Conservation (phyloP, 2,797 vertebrate species). For the Halcyon leucocephala region DNA sequence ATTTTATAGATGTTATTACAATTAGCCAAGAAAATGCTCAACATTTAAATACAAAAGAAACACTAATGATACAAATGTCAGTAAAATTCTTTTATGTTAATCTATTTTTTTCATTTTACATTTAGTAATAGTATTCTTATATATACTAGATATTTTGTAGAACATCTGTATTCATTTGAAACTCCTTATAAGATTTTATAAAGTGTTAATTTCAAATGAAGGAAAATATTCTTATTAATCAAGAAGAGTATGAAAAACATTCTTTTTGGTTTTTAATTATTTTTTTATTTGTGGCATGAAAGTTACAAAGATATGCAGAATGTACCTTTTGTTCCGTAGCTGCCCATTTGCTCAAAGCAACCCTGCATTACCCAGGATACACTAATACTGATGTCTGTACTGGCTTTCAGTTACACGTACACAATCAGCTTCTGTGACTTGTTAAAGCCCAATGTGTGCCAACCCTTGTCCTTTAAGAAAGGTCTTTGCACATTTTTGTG, state of each 20-base stretch:
- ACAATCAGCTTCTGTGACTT: background rate
- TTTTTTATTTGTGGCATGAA: background rate
- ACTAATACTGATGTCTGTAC: too few species aligned
- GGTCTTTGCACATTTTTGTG: background rate
- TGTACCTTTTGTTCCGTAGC: background rate
- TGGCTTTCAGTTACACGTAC: rapidly evolving
- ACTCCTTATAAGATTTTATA: background rate
- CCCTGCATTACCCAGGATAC: background rate
- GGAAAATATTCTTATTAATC: background rate
- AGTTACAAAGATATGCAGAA: background rate
- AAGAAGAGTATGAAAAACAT: background rate
- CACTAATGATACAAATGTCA: too few species aligned
- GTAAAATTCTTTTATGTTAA: background rate
- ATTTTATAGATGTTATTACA: background rate
- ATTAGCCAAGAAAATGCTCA: background rate
- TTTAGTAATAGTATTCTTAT: background rate
- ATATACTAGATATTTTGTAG: background rate
- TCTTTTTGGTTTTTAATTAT: rapidly evolving
- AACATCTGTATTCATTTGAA: background rate
- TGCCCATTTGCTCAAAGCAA: background rate
- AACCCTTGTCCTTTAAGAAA: background rate
- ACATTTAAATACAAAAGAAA: too few species aligned
- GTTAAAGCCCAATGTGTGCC: background rate
- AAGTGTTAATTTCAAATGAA: background rate
- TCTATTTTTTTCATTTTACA: background rate